Base-by-base conservation (phyloP, 92 coral and sea anemone species). In the Anthopleura xanthogrammica region DNA sequence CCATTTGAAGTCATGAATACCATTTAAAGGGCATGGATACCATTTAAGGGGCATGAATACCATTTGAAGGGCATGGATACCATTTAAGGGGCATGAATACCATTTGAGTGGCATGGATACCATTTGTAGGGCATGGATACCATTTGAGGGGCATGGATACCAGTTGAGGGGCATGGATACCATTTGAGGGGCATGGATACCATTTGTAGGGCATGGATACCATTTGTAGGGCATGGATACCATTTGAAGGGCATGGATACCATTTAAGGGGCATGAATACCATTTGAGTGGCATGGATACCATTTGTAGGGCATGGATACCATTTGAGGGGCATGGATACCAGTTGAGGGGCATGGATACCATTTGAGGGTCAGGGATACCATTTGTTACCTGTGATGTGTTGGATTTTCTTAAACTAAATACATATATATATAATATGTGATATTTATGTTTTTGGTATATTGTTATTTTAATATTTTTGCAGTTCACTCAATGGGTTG, bases 401-500 rank as follows among this genome's bases (percentile, higher is more conserved):
- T 19, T 58, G 1, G 36, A 29, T n/a, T n/a, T n/a, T n/a, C n/a
- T n/a, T n/a, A n/a, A n/a, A n/a, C n/a, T n/a, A n/a, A n/a, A n/a
- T n/a, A n/a, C n/a, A n/a, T n/a, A 1, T 57, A 10, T 57, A 19
- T 57, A 57, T 16, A 57, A 57, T 57, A 14, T 12, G 64, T 16
- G 5, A 57, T 57, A 16, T 62, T 0, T 7, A 62, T 62, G 11
- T 19, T 5, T 19, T 5, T 58, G 3, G 20, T 58, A 0, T 5
- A 65, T 22, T 10, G 3, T 23, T 48, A 17, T 58, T 7, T 17
- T 74, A 71, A n/a, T 85, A 66, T 20, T 79, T 72, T 60, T 82
- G 3, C 86, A 96, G 99, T 94, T 96, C 80, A 95, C 97, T 0
- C 97, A 96, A 78, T 96, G 99, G 99, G 92, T 96, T 29, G 99